Base-by-base conservation (phyloP, 2,888 invertebrate species). In the Aleiodes alternator region DNA sequence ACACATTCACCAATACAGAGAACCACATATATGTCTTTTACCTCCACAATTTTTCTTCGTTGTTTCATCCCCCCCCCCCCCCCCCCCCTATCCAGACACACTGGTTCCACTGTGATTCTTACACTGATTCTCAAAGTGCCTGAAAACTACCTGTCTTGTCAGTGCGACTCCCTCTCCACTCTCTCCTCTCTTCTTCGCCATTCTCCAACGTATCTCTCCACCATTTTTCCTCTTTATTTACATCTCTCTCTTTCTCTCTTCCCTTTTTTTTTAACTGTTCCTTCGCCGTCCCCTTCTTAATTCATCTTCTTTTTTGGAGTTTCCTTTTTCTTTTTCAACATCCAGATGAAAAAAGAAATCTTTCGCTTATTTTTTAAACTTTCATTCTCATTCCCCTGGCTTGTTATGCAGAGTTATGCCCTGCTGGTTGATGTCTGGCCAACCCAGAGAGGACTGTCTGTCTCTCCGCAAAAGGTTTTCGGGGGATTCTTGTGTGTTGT, bases 371-470 rank as follows among this genome's bases (percentile, higher is more conserved):
- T 61, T 55, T 76, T 57, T 64, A 75, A 43, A 68, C 53, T 73
- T 72, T 77, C 74, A 75, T 78, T 76, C 76, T 80, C 77, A 79
- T 82, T 82, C 80, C 78, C 78, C 77, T 70, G 77, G 73, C 80
- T 84, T 79, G 82, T 81, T 84, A 82, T 82, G 83, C 82, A 81
- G 80, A 82, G 79, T 82, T 81, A 82, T 81, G 82, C 81, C 73
- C 79, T 79, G 76, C 73, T 79, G 79, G 74, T 77, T 72, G 76
- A 77, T 79, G 76, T 73, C 57, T 70, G 70, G 50, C 70, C 66
- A 69, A 71, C 73, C 43, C 73, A 73, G 51, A 66, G 31, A 69
- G 23, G 43, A 77, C 69, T 74, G 71, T 72, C 64, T 57, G 76
- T 76, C 75, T 73, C 77, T 77, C 70, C 73, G 59, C 71, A 69